Percentiles rank a stretch among this genome's conserved stretches.
phyloP scores from a whole-genome alignment of 2,113 vertebrate species.

The Microcebus lehilahytsara region DNA sequence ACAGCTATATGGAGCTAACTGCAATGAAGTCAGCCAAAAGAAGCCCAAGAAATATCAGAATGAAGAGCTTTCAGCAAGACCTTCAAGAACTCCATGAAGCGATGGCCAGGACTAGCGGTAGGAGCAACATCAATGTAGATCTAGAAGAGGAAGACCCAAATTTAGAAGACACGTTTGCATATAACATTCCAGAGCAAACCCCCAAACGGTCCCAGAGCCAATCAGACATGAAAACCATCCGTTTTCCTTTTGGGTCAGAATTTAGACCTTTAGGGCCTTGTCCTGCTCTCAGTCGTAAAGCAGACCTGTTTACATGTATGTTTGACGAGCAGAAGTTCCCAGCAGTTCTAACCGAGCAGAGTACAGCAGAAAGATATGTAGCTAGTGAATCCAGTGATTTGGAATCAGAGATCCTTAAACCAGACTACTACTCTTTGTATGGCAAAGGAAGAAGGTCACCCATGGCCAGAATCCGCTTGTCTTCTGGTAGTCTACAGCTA shows the following conservation, averaged over 20 bases:
- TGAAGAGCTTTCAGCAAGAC: constrained; percentile 47
- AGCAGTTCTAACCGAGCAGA: constrained; percentile 76
- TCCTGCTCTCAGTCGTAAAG: constrained; percentile 86
- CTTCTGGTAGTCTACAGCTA: constrained; percentile 95
- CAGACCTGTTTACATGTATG: constrained; percentile 73
- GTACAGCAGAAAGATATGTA: constrained; percentile 77
- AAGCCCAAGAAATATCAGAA: constrained; percentile 36
- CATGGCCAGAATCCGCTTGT: constrained; percentile 89
- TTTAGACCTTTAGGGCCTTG: constrained; percentile 93
- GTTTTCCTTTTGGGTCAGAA: constrained; percentile 88
- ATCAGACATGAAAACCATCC: constrained; percentile 90
- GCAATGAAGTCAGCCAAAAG: constrained; percentile 72
- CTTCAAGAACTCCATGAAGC: constrained; percentile 66
- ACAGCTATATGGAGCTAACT: neutral
- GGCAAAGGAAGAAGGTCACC: constrained; percentile 83
- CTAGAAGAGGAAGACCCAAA: constrained; percentile 76
- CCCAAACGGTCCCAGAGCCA: constrained; percentile 92
- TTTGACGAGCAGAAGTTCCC: constrained; percentile 80
- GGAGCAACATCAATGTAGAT: constrained; percentile 65
- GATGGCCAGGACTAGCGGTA: constrained; percentile 33
- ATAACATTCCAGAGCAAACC: constrained; percentile 85
- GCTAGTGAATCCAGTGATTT: constrained; percentile 93
- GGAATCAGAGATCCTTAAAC: constrained; percentile 89
- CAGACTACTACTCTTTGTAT: constrained; percentile 85
- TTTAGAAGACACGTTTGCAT: constrained; percentile 84